phyloP scores from a whole-genome alignment of 2,888 invertebrate species.

The Noctua janthina region DNA sequence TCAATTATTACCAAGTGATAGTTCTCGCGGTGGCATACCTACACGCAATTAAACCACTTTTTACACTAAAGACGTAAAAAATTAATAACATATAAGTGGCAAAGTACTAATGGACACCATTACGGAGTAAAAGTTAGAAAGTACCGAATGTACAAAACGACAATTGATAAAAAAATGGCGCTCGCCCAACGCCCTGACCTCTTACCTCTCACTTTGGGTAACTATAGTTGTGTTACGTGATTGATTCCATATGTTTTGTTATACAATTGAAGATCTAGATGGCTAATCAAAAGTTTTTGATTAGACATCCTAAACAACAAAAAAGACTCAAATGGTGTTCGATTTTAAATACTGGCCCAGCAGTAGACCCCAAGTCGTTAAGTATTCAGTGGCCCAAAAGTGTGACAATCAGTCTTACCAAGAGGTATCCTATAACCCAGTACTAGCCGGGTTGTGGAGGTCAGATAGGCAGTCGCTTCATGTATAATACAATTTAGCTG shows the following conservation, averaged over 20 bases:
- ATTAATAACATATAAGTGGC: slow-evolving; percentile 74
- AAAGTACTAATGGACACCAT: slow-evolving; percentile 75
- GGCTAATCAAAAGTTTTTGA: neutral
- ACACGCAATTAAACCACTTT: slow-evolving; percentile 68
- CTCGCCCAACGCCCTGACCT: slow-evolving; percentile 76
- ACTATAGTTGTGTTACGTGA: slow-evolving; percentile 25
- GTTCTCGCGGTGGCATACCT: slow-evolving; percentile 61
- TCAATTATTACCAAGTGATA: slow-evolving; percentile 53
- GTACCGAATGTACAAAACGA: slow-evolving; percentile 77
- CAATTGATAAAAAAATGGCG: slow-evolving; percentile 80
- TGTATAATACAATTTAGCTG: too few species aligned
- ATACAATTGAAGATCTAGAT: neutral
- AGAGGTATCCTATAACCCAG: too few species aligned
- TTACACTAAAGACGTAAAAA: slow-evolving; percentile 63
- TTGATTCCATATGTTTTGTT: slow-evolving; percentile 15
- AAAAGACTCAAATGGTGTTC: neutral
- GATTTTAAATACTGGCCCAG: neutral
- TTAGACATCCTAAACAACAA: neutral
- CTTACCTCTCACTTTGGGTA: slow-evolving; percentile 77
- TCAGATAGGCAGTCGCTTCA: too few species aligned
- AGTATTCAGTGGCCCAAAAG: too few species aligned
- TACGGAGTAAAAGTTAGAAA: slow-evolving; percentile 85
- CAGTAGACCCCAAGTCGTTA: too few species aligned
- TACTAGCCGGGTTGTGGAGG: too few species aligned
- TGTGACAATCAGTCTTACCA: too few species aligned